These are phyloP conservation scores for Chalcosyrphus nemorum DNA, from an alignment of 2,888 invertebrate species.

Conservation along the genomic window DNA sequence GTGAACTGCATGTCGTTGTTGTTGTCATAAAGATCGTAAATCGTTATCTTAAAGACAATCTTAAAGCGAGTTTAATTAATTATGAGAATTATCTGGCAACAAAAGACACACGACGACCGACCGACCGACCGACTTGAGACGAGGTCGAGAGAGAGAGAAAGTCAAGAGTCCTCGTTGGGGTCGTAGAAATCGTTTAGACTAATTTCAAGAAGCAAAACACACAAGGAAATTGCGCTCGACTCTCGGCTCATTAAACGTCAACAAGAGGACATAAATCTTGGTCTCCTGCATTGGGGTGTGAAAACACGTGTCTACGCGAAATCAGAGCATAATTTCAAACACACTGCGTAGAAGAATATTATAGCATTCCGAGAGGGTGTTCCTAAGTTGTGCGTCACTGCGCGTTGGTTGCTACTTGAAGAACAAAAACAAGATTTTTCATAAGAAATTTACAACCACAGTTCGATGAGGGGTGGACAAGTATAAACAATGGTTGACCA, in stretches of 20 bases:
- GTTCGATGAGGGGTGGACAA: background rate
- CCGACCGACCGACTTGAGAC: no score
- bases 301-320: conserved; percentile 60
- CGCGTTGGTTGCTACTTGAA: background rate
- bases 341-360: background rate
- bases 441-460: conserved; percentile 1
- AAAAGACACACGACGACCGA: conserved; percentile 11
- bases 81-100: background rate
- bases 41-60: conserved; percentile 20
- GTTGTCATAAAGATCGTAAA: conserved; percentile 33
- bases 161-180: conserved; percentile 38
- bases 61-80: conserved; percentile 14
- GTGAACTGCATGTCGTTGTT: conserved; percentile 18
- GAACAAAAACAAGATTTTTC: conserved; percentile 13
- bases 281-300: conserved; percentile 45
- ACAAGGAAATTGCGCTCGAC: conserved; percentile 40
- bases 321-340: conserved; percentile 54
- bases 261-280: conserved; percentile 57
- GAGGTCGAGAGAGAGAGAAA: background rate
- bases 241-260: conserved; percentile 58
- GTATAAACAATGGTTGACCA: conserved; percentile 42
- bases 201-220: conserved; percentile 35
- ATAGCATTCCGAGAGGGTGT: conserved; percentile 32
- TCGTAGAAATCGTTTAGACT: conserved; percentile 35
- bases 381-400: conserved; percentile 39